Percentiles rank a stretch among this genome's conserved stretches.
These are phyloP conservation scores for Prinia subflava DNA, from an alignment of 2,113 vertebrate genomes.

Conservation along the genomic window DNA sequence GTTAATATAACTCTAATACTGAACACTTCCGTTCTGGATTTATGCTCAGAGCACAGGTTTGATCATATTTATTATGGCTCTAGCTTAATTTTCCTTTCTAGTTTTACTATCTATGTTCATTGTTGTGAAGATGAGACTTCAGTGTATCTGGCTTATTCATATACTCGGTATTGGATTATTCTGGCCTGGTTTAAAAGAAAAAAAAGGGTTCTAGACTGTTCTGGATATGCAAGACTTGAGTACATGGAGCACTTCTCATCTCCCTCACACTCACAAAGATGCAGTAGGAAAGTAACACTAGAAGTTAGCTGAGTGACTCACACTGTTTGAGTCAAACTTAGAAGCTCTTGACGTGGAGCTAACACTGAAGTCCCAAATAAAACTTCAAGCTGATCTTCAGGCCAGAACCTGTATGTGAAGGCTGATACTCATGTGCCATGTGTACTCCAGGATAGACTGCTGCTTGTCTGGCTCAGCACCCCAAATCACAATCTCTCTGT, in stretches of 20 bases:
- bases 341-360: neutral
- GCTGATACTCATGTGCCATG: rapidly evolving
- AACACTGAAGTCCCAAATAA: rapidly evolving
- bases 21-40: neutral
- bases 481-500: neutral
- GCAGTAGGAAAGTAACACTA: neutral
- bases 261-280: neutral
- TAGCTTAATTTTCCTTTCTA: neutral
- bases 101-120: neutral
- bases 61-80: neutral
- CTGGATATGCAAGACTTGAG: neutral
- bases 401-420: neutral
- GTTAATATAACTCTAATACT: constrained; percentile 5
- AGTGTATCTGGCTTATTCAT: neutral
- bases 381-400: neutral
- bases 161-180: neutral
- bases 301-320: neutral
- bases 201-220: neutral
- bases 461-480: neutral
- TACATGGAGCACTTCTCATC: neutral
- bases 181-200: neutral
- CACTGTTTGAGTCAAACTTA: neutral
- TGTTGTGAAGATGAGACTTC: neutral
- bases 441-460: neutral
- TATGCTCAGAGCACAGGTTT: neutral